Evolutionary conservation across 2,888 invertebrate genomes (phyloP).

Genomic region (Xylota segnis): DNA sequence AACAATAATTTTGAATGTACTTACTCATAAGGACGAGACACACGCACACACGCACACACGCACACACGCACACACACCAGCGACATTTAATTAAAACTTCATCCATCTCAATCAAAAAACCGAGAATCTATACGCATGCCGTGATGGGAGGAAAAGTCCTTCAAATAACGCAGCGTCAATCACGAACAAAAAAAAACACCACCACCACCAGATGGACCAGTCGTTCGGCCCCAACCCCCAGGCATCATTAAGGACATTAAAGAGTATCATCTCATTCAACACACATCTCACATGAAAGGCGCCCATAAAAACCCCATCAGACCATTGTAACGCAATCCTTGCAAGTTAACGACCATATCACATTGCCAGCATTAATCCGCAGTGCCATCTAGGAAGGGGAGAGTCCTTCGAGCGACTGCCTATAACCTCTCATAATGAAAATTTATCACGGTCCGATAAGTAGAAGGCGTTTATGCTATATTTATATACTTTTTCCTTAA

Average conservation of each 20-base stretch:
- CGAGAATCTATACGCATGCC: constrained; percentile 22
- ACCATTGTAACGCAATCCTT: constrained; percentile 44
- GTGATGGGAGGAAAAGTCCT: background rate
- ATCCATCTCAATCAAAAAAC: constrained; percentile 57
- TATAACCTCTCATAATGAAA: constrained; percentile 38
- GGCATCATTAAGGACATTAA: constrained; percentile 44
- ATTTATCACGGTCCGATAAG: constrained; percentile 60
- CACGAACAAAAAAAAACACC: background rate
- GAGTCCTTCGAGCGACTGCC: background rate
- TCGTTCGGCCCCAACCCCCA: background rate
- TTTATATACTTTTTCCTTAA: constrained; percentile 45
- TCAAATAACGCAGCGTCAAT: constrained; percentile 23
- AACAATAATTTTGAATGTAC: background rate
- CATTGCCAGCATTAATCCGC: constrained; percentile 36
- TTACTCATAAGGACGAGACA: background rate
- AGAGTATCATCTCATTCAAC: constrained; percentile 36
- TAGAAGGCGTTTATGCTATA: constrained; percentile 28
- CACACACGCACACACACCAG: background rate
- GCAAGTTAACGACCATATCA: constrained; percentile 56
- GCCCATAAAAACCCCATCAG: constrained; percentile 36
- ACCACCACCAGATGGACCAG: constrained; percentile 16
- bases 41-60: too few relatives aligned
- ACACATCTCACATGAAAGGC: constrained; percentile 33
- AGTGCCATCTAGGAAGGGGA: background rate
- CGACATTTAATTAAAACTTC: constrained; percentile 64